Conservation (phyloP, 2,888 invertebrate genomes). For the Hydropsyche betteni region DNA sequence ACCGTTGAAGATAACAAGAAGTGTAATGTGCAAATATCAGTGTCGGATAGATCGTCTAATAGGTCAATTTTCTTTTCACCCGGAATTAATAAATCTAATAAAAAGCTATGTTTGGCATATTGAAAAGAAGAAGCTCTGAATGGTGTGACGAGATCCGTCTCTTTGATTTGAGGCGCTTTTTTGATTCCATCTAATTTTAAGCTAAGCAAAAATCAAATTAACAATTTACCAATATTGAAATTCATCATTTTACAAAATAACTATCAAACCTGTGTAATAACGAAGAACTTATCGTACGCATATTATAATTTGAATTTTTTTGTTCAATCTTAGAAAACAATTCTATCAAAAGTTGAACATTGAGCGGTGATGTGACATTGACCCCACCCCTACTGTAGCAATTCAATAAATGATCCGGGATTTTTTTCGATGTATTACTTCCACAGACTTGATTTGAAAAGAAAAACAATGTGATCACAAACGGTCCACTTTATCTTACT, state of each 20-base stretch:
- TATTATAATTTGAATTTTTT: constrained; percentile 63
- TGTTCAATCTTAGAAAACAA: constrained; percentile 70
- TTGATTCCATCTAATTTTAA: constrained; percentile 71
- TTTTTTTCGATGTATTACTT: constrained; percentile 59
- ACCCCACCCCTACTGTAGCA: constrained; percentile 69
- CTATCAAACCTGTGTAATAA: constrained; percentile 67
- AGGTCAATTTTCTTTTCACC: constrained; percentile 56
- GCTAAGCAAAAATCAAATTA: constrained; percentile 57
- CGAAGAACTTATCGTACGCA: constrained; percentile 66
- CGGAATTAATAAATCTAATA: constrained; percentile 69
- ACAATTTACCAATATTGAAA: constrained; percentile 16
- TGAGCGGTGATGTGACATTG: constrained; percentile 64
- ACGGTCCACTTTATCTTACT: background rate
- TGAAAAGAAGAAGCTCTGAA: constrained; percentile 69
- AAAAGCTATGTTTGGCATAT: constrained; percentile 67
- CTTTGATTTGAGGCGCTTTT: constrained; percentile 59
- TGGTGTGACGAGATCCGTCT: constrained; percentile 66
- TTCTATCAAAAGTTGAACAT: constrained; percentile 69
- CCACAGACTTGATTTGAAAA: constrained; percentile 50
- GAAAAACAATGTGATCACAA: background rate
- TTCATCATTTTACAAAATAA: background rate
- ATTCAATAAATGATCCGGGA: constrained; percentile 67
- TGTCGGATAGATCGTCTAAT: constrained; percentile 56
- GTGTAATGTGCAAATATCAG: constrained; percentile 61
- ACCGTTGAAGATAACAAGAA: constrained; percentile 68